These are phyloP conservation scores for Galaxias olidus DNA, from an alignment of 2,797 vertebrate species.

Conservation along the genomic window DNA sequence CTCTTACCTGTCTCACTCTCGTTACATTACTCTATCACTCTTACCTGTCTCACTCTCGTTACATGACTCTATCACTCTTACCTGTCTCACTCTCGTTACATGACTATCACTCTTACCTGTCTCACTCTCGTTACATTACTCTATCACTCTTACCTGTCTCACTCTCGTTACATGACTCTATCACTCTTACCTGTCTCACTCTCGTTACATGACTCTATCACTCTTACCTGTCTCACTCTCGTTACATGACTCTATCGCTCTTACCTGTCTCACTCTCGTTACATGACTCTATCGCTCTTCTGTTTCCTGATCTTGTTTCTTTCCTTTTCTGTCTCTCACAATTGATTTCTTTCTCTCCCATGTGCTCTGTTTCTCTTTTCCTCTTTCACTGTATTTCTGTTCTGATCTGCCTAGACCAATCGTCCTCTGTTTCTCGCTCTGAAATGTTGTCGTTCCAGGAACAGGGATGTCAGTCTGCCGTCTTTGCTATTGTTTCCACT, in stretches of 20 bases:
- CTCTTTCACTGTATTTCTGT: constrained; percentile 7
- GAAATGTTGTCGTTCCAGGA: neutral
- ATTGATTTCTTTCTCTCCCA: neutral
- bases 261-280: too few relatives aligned
- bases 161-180: too few relatives aligned
- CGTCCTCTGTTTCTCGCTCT: constrained; percentile 18
- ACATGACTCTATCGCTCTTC: neutral
- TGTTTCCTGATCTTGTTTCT: neutral
- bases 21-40: neutral
- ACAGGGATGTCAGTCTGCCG: neutral
- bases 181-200: neutral
- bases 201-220: neutral
- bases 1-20: neutral
- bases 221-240: neutral
- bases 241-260: neutral
- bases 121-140: neutral
- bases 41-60: neutral
- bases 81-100: too few relatives aligned
- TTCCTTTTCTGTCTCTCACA: neutral
- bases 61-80: neutral
- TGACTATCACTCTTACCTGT: too few relatives aligned
- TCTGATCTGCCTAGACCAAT: neutral
- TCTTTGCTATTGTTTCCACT: neutral
- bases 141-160: too few relatives aligned
- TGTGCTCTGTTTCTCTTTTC: neutral